A percentile compares a stretch with the other conserved stretches of the same genome.
phyloP scores from a whole-genome alignment of 1,140 invertebrate genomes.

The Portunus trituberculatus region DNA sequence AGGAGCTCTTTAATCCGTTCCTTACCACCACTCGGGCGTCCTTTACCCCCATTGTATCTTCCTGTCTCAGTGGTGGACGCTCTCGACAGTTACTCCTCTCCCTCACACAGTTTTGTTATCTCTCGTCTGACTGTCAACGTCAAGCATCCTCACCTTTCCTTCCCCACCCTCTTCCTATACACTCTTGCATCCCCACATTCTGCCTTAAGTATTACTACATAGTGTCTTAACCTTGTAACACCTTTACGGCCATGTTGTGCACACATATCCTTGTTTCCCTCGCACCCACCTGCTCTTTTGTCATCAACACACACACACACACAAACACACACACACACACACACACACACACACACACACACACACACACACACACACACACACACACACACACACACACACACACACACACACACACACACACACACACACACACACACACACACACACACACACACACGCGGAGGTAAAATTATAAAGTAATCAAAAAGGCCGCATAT shows the following conservation, averaged over 20 bases:
- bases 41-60: not conserved
- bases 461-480: not conserved
- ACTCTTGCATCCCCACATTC: not conserved
- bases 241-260: not conserved
- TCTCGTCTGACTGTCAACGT: not conserved
- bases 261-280: not conserved
- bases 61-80: too few species aligned
- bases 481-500: not conserved
- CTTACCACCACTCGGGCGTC: not conserved
- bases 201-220: not conserved
- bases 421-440: constrained; percentile 45
- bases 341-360: constrained; percentile 46
- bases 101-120: not conserved
- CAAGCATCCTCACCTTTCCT: not conserved
- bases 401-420: constrained; percentile 11
- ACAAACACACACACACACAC: not conserved
- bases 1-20: too few species aligned
- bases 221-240: not conserved
- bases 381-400: constrained; percentile 26
- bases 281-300: not conserved
- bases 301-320: constrained; percentile 22
- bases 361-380: constrained; percentile 45
- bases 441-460: not conserved
- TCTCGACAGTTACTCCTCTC: too few species aligned
- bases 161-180: not conserved